Percentiles rank a stretch among this genome's conserved stretches.
These are phyloP conservation scores for Drosophila truncata DNA, from an alignment of 1,140 invertebrate genomes.

Conservation along the genomic window DNA sequence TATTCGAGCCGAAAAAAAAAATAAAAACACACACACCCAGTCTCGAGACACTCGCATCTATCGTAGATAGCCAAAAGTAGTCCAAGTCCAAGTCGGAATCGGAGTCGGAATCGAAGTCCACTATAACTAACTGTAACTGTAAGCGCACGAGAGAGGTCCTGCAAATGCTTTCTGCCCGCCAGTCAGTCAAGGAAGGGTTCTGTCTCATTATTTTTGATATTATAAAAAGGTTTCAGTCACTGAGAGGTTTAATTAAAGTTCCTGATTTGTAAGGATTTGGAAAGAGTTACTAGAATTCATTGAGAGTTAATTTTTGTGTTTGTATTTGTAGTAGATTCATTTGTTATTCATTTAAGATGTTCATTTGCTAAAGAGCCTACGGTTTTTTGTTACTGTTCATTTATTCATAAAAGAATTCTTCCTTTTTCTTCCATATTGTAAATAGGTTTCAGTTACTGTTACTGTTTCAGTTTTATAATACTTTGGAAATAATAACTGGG, in stretches of 20 bases:
- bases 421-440: background rate
- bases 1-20: conserved; percentile 15
- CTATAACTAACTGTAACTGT: conserved; percentile 35
- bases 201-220: background rate
- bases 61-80: conserved; percentile 73
- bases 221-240: background rate
- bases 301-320: background rate
- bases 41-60: conserved; percentile 79
- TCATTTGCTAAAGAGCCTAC: background rate
- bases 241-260: too few relatives aligned
- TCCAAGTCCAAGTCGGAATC: conserved; percentile 29
- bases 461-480: background rate
- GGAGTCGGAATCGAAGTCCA: conserved; percentile 22
- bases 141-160: conserved; percentile 43
- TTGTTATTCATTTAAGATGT: background rate
- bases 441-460: background rate
- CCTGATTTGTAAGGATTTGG: background rate
- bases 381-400: background rate
- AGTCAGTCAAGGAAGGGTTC: conserved; percentile 16
- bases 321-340: background rate
- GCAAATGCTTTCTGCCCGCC: conserved; percentile 28
- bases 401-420: background rate
- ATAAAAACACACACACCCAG: conserved; percentile 17
- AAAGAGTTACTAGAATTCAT: background rate
- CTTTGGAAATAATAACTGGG: too few relatives aligned